phyloP scores from a whole-genome alignment of 2,888 invertebrate species.

The Agapostemon virescens region DNA sequence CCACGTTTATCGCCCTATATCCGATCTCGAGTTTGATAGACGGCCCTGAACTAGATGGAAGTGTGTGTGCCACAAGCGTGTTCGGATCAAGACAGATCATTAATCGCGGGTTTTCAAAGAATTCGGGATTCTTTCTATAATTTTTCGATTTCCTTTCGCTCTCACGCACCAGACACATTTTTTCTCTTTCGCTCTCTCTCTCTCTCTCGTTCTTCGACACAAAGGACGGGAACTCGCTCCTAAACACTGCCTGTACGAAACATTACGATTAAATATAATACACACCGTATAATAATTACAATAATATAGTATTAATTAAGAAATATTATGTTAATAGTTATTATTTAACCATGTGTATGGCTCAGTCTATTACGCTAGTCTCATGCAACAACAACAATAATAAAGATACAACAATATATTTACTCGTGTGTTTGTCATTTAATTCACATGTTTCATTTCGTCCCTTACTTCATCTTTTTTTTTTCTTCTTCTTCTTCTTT shows the following conservation, averaged over 20 bases:
- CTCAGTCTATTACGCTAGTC: conserved; percentile 79
- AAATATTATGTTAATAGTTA: conserved; percentile 77
- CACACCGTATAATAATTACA: conserved; percentile 76
- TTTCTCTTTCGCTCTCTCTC: background rate
- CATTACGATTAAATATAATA: conserved; percentile 78
- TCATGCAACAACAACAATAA: conserved; percentile 79
- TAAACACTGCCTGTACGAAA: conserved; percentile 74
- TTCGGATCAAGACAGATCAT: background rate
- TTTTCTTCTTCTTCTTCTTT: no score
- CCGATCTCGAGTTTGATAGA: background rate
- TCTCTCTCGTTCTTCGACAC: conserved; percentile 14
- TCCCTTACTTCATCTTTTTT: no score
- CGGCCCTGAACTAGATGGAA: background rate
- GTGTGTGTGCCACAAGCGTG: background rate
- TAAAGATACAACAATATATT: conserved; percentile 78
- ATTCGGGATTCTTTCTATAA: background rate
- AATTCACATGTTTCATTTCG: conserved; percentile 27
- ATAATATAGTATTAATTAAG: conserved; percentile 77
- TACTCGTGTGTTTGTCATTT: conserved; percentile 69
- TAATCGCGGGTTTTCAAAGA: background rate
- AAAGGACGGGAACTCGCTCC: conserved; percentile 74
- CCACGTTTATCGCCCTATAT: background rate
- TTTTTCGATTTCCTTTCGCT: no score
- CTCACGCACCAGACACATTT: no score
- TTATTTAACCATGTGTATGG: conserved; percentile 75